These are phyloP conservation scores for Lutjanus argentimaculatus DNA, from an alignment of 2,797 vertebrate genomes.

Conservation along the genomic window DNA sequence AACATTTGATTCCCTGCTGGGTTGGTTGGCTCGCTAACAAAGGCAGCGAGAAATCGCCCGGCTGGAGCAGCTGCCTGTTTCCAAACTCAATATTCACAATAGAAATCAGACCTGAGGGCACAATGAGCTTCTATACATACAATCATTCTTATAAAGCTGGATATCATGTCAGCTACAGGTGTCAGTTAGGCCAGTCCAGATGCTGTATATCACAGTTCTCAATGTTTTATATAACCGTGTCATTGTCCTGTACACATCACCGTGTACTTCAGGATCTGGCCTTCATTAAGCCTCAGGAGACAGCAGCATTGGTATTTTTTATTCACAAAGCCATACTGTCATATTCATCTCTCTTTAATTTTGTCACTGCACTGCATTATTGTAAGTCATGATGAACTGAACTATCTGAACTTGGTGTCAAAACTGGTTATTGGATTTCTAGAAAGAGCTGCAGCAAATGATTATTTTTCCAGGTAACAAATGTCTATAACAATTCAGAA, in stretches of 20 bases:
- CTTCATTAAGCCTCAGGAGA: too few species aligned
- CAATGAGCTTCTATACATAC: slow-evolving; percentile 18
- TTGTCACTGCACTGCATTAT: too few species aligned
- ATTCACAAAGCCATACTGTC: too few species aligned
- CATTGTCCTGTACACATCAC: too few species aligned
- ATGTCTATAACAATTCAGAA: too few species aligned
- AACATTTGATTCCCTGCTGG: slow-evolving; percentile 81
- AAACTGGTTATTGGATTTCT: background rate
- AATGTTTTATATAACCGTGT: too few species aligned
- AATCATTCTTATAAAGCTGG: background rate
- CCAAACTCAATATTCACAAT: slow-evolving; percentile 77
- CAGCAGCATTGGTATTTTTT: too few species aligned
- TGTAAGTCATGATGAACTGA: too few species aligned
- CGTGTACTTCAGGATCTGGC: too few species aligned
- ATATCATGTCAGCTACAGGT: slow-evolving; percentile 3
- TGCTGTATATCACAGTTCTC: too few species aligned
- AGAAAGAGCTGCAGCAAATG: background rate
- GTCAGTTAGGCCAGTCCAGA: background rate
- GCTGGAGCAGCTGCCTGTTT: slow-evolving; percentile 83
- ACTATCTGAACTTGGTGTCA: background rate
- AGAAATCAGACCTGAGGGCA: slow-evolving; percentile 49
- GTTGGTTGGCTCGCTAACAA: slow-evolving; percentile 68
- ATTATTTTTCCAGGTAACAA: background rate
- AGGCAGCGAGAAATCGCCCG: slow-evolving; percentile 64
- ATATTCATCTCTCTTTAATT: too few species aligned